phyloP scores from a whole-genome alignment of 2,888 invertebrate genomes.

The Oeneis ivallda region DNA sequence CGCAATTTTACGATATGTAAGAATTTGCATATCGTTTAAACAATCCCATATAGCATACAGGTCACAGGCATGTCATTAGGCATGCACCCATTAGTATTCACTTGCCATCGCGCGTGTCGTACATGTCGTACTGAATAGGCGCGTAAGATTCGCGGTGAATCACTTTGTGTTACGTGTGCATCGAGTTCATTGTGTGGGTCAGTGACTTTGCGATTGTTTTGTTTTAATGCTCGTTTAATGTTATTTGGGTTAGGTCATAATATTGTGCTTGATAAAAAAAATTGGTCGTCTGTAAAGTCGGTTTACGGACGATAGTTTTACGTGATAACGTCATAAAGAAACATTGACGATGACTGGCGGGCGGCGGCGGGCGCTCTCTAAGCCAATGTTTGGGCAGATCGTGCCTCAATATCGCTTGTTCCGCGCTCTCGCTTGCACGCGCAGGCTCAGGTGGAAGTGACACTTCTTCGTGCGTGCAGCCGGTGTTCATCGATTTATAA shows the following conservation, averaged over 20 bases:
- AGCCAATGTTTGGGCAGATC: too few relatives aligned
- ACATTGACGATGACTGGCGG: too few relatives aligned
- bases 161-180: constrained; percentile 20
- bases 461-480: too few relatives aligned
- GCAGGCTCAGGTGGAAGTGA: too few relatives aligned
- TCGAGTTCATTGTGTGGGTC: constrained; percentile 33
- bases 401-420: too few relatives aligned
- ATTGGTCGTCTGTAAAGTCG: too few relatives aligned
- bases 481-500: too few relatives aligned
- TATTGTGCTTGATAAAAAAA: too few relatives aligned
- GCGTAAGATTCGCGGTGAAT: constrained; percentile 30
- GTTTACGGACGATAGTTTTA: too few relatives aligned
- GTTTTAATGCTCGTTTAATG: constrained; percentile 9
- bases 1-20: constrained; percentile 1
- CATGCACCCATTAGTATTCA: constrained; percentile 32
- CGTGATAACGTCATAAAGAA: too few relatives aligned
- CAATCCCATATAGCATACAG: constrained; percentile 18
- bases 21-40: constrained; percentile 15
- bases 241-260: constrained; percentile 13
- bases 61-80: constrained; percentile 21
- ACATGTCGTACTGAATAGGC: constrained; percentile 28
- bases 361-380: too few relatives aligned
- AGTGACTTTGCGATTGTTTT: constrained; percentile 32
- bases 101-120: constrained; percentile 12
- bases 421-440: too few relatives aligned